These are phyloP conservation scores for Todus mexicanus DNA, from an alignment of 2,797 vertebrate genomes.

Conservation along the genomic window DNA sequence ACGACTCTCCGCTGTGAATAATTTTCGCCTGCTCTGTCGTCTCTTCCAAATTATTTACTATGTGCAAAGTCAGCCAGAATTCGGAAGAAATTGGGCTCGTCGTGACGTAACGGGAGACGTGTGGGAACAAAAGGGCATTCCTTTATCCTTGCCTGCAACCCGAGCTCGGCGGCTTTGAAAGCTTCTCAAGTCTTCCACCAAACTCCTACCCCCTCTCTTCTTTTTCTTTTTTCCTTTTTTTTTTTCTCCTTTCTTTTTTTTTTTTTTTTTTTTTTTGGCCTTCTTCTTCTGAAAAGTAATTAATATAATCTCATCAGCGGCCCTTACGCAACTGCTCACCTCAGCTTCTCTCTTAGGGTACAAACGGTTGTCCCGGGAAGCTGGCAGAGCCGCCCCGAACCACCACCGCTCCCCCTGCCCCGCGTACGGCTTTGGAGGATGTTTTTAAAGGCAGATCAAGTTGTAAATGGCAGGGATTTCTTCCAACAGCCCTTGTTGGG, in stretches of 20 bases:
- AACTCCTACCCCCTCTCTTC: conserved; percentile 26
- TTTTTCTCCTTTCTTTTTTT: neutral
- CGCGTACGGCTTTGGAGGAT: neutral
- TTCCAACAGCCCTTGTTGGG: conserved; percentile 13
- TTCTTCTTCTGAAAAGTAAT: conserved; percentile 9
- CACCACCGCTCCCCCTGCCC: neutral
- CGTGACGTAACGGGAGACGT: conserved; percentile 76
- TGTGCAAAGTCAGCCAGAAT: conserved; percentile 48
- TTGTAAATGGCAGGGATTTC: conserved; percentile 48
- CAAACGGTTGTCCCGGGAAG: neutral
- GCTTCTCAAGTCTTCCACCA: conserved; percentile 57
- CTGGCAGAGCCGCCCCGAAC: neutral
- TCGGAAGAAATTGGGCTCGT: conserved; percentile 59
- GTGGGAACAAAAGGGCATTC: conserved; percentile 76
- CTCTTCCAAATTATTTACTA: conserved; percentile 32
- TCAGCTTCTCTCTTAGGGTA: conserved; percentile 45
- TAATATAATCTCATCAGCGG: conserved; percentile 63
- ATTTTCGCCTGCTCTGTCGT: neutral
- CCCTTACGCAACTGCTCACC: conserved; percentile 71
- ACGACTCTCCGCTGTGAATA: neutral
- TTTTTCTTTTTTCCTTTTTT: too few relatives aligned
- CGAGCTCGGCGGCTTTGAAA: conserved; percentile 70
- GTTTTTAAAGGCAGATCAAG: conserved; percentile 45
- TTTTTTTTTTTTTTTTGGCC: too few relatives aligned
- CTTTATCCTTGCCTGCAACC: conserved; percentile 73